These are phyloP conservation scores for Sminthurinus signatus DNA, from an alignment of 1,140 invertebrate species.

Conservation along the genomic window DNA sequence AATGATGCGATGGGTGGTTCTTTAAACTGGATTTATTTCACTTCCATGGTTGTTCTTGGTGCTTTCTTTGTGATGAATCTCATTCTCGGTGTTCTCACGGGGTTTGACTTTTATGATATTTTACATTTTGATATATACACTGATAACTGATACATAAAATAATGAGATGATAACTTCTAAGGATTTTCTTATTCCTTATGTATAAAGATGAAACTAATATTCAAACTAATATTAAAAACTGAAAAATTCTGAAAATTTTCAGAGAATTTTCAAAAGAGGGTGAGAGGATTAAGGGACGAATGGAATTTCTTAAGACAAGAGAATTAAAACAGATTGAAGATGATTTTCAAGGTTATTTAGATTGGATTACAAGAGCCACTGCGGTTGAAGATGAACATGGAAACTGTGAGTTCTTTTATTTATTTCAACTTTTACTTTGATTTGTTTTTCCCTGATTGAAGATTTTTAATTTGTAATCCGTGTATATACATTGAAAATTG, in stretches of 20 bases:
- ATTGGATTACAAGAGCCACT: neutral
- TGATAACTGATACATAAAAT: too few species aligned
- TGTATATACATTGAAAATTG: neutral
- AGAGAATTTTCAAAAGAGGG: constrained; percentile 99
- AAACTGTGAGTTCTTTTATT: neutral
- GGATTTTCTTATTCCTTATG: neutral
- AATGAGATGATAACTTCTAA: constrained; percentile 38
- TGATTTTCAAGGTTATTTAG: constrained; percentile 88
- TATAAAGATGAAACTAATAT: neutral
- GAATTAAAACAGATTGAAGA: constrained; percentile 99
- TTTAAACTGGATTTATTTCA: constrained; percentile 99
- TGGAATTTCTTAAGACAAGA: constrained; percentile 95
- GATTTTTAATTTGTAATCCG: neutral
- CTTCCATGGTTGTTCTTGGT: constrained; percentile 96
- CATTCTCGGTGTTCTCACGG: constrained; percentile 99
- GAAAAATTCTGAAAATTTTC: too few species aligned
- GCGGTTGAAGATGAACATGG: neutral
- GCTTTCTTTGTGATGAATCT: constrained; percentile 99
- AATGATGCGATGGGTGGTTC: constrained; percentile 89
- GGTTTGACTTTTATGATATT: constrained; percentile 52
- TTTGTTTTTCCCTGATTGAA: too few species aligned
- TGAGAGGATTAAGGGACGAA: constrained; percentile 97
- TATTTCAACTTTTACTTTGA: neutral
- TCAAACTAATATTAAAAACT: neutral
- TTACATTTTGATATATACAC: too few species aligned